A percentile compares a stretch with the other conserved stretches of the same genome.
phyloP scores from a whole-genome alignment of 2,888 invertebrate species.

The Ichneumoninae sp. region DNA sequence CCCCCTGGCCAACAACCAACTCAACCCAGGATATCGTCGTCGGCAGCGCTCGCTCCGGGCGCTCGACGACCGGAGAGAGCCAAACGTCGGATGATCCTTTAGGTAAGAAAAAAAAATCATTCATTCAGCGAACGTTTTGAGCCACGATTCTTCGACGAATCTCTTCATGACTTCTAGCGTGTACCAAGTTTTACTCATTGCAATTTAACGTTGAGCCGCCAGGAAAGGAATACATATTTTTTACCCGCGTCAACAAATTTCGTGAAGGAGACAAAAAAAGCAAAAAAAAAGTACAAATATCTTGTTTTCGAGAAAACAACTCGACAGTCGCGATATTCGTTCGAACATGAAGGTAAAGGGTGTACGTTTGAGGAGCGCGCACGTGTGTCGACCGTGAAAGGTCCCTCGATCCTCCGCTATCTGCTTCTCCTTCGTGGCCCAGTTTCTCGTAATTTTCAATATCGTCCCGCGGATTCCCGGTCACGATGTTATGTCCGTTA shows the following conservation, averaged over 20 bases:
- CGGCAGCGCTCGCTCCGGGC: constrained; percentile 47
- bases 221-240: not conserved
- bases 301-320: not conserved
- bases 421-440: constrained; percentile 51
- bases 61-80: constrained; percentile 36
- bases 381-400: constrained; percentile 39
- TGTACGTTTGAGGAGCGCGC: constrained; percentile 23
- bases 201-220: not conserved
- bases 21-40: constrained; percentile 48
- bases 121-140: constrained; percentile 8
- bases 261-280: not conserved
- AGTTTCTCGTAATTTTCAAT: constrained; percentile 62
- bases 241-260: not conserved
- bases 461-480: constrained; percentile 23
- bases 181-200: not conserved
- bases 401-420: constrained; percentile 18
- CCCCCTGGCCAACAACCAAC: constrained; percentile 55
- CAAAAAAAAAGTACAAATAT: not conserved
- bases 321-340: not conserved
- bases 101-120: constrained; percentile 26
- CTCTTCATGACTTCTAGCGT: not conserved
- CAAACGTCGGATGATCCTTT: constrained; percentile 51
- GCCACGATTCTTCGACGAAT: constrained; percentile 3
- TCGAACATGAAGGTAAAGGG: constrained; percentile 9
- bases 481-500: constrained; percentile 36